A percentile compares a stretch with the other conserved stretches of the same genome.
Evolutionary conservation across 2,113 vertebrate species (phyloP).

Genomic region (Crypturellus undulatus): DNA sequence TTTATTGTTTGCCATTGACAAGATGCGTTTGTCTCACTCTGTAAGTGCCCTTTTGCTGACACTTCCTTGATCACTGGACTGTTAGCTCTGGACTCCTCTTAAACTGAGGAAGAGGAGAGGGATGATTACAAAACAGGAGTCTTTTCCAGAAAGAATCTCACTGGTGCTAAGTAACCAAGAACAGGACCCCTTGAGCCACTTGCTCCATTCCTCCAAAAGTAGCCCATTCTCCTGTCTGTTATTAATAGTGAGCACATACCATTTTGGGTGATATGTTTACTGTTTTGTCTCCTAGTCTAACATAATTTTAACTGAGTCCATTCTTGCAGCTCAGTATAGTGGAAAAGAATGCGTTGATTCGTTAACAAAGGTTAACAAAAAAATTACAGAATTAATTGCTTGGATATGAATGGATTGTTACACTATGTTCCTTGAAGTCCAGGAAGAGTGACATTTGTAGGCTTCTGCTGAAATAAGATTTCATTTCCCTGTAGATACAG

Average conservation of each 20-base stretch:
- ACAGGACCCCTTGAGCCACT: fast-evolving
- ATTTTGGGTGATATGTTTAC: background rate
- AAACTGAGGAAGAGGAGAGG: background rate
- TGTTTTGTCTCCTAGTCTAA: background rate
- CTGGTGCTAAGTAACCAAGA: background rate
- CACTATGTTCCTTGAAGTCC: background rate
- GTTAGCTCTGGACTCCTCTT: background rate
- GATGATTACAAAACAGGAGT: background rate
- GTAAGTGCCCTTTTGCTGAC: fast-evolving
- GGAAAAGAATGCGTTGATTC: background rate
- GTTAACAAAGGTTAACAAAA: background rate
- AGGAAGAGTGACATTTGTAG: background rate
- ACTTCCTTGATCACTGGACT: background rate
- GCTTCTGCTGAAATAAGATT: background rate
- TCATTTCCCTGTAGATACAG: background rate
- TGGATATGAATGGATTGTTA: background rate
- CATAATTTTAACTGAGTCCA: background rate
- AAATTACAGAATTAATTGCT: background rate
- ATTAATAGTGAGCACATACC: background rate
- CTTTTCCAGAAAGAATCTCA: background rate
- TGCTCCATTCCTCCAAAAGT: fast-evolving
- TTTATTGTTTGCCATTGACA: background rate
- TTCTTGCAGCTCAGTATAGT: background rate
- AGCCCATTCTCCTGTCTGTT: background rate
- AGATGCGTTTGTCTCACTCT: background rate